A percentile compares a stretch with the other conserved stretches of the same genome.
phyloP scores from a whole-genome alignment of 2,888 invertebrate species.

The Catocala sponsa region DNA sequence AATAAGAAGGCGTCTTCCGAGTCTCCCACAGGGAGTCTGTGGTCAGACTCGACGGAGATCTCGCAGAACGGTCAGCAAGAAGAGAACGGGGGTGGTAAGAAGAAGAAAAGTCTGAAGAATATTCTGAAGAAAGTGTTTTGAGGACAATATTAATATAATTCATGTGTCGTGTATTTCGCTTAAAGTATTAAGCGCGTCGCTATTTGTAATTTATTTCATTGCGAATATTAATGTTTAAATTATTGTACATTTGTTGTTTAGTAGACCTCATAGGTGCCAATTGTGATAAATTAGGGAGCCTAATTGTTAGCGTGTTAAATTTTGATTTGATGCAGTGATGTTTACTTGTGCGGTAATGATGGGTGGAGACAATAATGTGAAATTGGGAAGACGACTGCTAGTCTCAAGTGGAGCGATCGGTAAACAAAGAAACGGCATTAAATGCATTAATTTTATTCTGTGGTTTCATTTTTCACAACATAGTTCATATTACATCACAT shows the following conservation, averaged over 20 bases:
- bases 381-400: constrained; percentile 61
- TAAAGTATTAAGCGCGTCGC: constrained; percentile 59
- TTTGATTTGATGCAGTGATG: constrained; percentile 65
- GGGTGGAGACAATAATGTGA: constrained; percentile 61
- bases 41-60: constrained; percentile 83
- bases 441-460: constrained; percentile 80
- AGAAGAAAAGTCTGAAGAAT: constrained; percentile 91
- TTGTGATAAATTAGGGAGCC: constrained; percentile 86
- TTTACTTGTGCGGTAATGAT: constrained; percentile 57
- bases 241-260: constrained; percentile 72
- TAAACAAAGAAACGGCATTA: constrained; percentile 82
- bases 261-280: constrained; percentile 85
- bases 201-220: constrained; percentile 80
- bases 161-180: constrained; percentile 54
- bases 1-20: constrained; percentile 76
- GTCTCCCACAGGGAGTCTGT: constrained; percentile 81
- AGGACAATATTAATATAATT: constrained; percentile 61
- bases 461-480: constrained; percentile 60
- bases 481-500: background rate
- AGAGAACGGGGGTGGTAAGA: constrained; percentile 80
- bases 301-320: constrained; percentile 72
- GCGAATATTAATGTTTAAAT: constrained; percentile 74
- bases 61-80: constrained; percentile 76
- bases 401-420: constrained; percentile 65
- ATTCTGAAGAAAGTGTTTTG: constrained; percentile 94